Evolutionary conservation across 2,888 invertebrate genomes (phyloP), one percentile per base, ranked within the genome.

Genomic region (Ashinkailepas kermadecensis): DNA sequence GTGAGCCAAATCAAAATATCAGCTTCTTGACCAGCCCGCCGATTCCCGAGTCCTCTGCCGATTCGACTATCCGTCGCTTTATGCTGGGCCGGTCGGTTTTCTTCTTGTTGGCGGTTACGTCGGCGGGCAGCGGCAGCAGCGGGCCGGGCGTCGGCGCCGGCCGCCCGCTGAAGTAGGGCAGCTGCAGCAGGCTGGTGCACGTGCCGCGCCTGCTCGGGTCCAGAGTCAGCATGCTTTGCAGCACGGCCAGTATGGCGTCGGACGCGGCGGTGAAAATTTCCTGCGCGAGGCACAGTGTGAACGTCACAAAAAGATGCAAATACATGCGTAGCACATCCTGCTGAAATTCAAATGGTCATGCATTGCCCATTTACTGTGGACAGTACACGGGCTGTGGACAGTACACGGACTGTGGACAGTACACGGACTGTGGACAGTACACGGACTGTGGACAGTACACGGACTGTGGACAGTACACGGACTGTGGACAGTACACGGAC

Each of bases 211-310:
- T 91, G 10, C 93, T 89, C 0, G 99, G 99, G 89, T 95, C 93
- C 83, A 97, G 89, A 18, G 92, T 90, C 18, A 99, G 89, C 82
- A 97, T 88, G 81, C 91, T 91, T 74, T 92, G 92, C 82, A 99
- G 89, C 81, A 99, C 89, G 84, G 93, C 91, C 58, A 99, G 88
- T 65, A 98, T 89, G 89, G 99, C 99, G 87, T 97, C 95, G 0
- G 93, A 91, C 3, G 97, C 98, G 2, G 99, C 99, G 78, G 96
- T 96, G 88, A 99, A 99, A 86, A 99, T 97, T 85, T 95, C 93
- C 83, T 93, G 92, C 59, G 39, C 39, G 39, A 1, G 39, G 39
- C 39, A 39, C 39, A 39, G 39, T 39, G 39, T 39, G 2, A 39
- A 39, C 39, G n/a, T n/a, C n/a, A n/a, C n/a, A n/a, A n/a, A n/a